Base-by-base conservation (phyloP, 2,797 vertebrate species). In the Falco rusticolus region DNA sequence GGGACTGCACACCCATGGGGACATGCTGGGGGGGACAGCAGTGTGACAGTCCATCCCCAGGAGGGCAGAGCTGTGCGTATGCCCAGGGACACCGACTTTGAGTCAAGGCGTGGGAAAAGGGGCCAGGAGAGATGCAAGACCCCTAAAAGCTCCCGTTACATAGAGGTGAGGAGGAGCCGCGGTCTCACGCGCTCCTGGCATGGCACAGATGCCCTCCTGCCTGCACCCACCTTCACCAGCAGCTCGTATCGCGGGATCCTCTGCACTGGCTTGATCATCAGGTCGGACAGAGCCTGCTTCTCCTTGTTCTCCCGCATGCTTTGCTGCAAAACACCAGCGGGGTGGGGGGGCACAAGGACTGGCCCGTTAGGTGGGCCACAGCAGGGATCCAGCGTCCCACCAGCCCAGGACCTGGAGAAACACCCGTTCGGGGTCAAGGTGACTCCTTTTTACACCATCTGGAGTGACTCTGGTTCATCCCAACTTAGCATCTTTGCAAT, bases 261-360 rank as follows among this genome's bases (percentile, higher is more conserved):
- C 98, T 99, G 99, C 81, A 99, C 99, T 0, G 99, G 99, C 75
- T 99, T 99, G 87, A 99, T 99, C 99, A 99, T 99, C 96, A 99
- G 98, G 96, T 99, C 99, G 0, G 99, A 99, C 66, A 99, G 98
- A 4, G 99, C 99, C 95, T 99, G 99, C 95, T 99, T 99, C 97
- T 99, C 99, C 93, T 99, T 99, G 98, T 99, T 99, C 97, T 99
- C 99, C 34, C 99, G 97, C 98, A 99, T 99, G 97, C 99, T 99
- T 99, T 99, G 99, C 99, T 99, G 98, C 93, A 80, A 66, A 87
- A 94, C 37, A 86, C 78, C 39, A 41, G 39, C 39, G 39, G 39
- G 39, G 39, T 41, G 39, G 3, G 59, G 2, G 34, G 48, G 68
- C 20, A 76, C 25, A 64, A 43, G 37, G 53, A 41, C 9, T 13